phyloP scores from a whole-genome alignment of 2,888 invertebrate genomes.

The Dolomedes plantarius region DNA sequence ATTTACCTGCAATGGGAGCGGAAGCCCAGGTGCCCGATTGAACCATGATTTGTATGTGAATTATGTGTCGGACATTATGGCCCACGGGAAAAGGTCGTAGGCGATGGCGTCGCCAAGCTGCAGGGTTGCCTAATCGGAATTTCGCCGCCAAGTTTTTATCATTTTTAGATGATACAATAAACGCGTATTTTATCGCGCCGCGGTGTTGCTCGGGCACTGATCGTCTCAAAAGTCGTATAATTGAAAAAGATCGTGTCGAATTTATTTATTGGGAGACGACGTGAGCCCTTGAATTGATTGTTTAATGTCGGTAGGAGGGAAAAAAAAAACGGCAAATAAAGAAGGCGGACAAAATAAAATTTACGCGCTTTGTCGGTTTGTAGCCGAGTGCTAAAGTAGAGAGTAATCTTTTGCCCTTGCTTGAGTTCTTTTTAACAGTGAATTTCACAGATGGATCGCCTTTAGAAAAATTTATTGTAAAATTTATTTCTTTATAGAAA shows the following conservation, averaged over 20 bases:
- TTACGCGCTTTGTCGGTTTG: no score
- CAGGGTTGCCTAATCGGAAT: slow-evolving; percentile 34
- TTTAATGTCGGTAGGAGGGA: slow-evolving; percentile 53
- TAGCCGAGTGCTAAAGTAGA: no score
- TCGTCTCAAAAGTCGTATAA: slow-evolving; percentile 55
- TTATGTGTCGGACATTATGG: slow-evolving; percentile 50
- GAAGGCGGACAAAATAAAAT: no score
- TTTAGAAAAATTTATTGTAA: no score
- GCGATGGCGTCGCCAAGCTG: neutral
- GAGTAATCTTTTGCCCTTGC: no score
- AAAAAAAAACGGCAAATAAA: slow-evolving; percentile 11
- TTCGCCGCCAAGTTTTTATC: slow-evolving; percentile 60
- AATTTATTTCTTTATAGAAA: no score
- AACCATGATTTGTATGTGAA: slow-evolving; percentile 66
- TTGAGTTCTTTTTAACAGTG: no score
- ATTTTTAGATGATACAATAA: slow-evolving; percentile 59
- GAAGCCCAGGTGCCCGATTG: slow-evolving; percentile 61
- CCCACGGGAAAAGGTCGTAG: slow-evolving; percentile 9
- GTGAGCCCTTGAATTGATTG: slow-evolving; percentile 35
- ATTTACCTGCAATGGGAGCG: slow-evolving; percentile 58
- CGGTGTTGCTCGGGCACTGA: slow-evolving; percentile 27
- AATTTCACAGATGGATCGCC: no score
- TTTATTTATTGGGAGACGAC: slow-evolving; percentile 44
- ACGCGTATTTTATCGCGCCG: slow-evolving; percentile 43
- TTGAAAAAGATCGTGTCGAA: slow-evolving; percentile 60